phyloP scores from a whole-genome alignment of 2,888 invertebrate genomes.

The Mimas tiliae region DNA sequence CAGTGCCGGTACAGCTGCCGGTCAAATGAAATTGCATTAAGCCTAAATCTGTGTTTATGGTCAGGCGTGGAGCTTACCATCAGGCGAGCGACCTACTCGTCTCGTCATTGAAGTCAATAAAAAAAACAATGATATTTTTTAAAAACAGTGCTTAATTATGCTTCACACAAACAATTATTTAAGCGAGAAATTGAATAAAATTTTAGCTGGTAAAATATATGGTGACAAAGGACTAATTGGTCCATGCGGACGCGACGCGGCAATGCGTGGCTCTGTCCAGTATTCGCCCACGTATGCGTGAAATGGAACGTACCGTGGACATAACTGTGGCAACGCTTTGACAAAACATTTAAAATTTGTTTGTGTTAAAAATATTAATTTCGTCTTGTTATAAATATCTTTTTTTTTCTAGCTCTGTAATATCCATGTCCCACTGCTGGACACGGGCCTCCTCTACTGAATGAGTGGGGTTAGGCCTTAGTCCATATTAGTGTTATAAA shows the following conservation, averaged over 20 bases:
- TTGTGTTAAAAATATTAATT: not conserved
- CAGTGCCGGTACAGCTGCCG: too few species aligned
- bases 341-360: not conserved
- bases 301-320: not conserved
- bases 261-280: conserved; percentile 2
- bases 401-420: too few species aligned
- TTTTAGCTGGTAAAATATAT: not conserved
- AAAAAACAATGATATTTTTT: not conserved
- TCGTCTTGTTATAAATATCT: too few species aligned
- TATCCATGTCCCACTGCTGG: too few species aligned
- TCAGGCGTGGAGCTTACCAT: too few species aligned
- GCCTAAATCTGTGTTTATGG: too few species aligned
- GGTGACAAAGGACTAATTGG: conserved; percentile 15
- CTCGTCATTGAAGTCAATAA: too few species aligned
- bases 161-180: not conserved
- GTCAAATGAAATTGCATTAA: too few species aligned
- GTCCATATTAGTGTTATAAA: too few species aligned
- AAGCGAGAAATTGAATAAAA: not conserved
- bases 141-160: not conserved
- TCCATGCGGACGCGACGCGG: not conserved
- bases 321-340: conserved; percentile 9
- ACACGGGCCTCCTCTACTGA: too few species aligned
- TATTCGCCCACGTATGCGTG: conserved; percentile 1
- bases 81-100: too few species aligned
- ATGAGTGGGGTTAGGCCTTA: too few species aligned